Conservation (phyloP, 2,888 invertebrate genomes). For the Drosophila mayaguana region DNA sequence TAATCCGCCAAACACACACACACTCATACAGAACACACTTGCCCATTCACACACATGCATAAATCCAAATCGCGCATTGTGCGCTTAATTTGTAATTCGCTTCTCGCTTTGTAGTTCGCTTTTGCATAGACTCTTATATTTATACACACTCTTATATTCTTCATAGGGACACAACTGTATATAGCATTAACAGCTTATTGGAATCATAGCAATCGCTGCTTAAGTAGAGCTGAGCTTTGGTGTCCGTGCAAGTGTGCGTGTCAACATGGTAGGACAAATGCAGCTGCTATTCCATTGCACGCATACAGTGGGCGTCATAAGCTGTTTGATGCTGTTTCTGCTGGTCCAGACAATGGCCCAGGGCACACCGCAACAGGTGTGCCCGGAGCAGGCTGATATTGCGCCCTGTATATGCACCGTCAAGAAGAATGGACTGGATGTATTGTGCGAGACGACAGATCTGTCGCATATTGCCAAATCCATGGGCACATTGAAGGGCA, state of each 20-base stretch:
- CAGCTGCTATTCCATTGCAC: constrained; percentile 28
- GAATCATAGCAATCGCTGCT: constrained; percentile 30
- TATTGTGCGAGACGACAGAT: constrained; percentile 95
- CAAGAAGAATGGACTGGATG: constrained; percentile 95
- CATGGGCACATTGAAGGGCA: constrained; percentile 93
- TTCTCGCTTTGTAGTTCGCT: constrained; percentile 56
- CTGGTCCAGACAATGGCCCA: constrained; percentile 60
- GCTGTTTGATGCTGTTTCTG: constrained; percentile 42
- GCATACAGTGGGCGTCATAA: constrained; percentile 18
- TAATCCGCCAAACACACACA: constrained; percentile 61
- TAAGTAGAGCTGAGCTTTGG: constrained; percentile 23
- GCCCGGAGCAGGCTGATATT: constrained; percentile 91
- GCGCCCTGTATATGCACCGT: constrained; percentile 93
- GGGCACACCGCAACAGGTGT: constrained; percentile 87
- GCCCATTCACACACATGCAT: constrained; percentile 11
- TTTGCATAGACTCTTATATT: constrained; percentile 25
- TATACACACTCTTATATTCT: constrained; percentile 19
- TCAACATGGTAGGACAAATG: constrained; percentile 53
- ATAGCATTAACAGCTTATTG: constrained; percentile 51
- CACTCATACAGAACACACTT: constrained; percentile 32
- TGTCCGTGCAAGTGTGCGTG: constrained; percentile 1
- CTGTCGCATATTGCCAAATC: constrained; percentile 91
- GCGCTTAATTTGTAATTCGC: constrained; percentile 67
- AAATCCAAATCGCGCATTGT: constrained; percentile 63
- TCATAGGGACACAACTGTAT: constrained; percentile 66